Conservation (phyloP, 1,140 invertebrate genomes). For the Potamilus streckersoni region DNA sequence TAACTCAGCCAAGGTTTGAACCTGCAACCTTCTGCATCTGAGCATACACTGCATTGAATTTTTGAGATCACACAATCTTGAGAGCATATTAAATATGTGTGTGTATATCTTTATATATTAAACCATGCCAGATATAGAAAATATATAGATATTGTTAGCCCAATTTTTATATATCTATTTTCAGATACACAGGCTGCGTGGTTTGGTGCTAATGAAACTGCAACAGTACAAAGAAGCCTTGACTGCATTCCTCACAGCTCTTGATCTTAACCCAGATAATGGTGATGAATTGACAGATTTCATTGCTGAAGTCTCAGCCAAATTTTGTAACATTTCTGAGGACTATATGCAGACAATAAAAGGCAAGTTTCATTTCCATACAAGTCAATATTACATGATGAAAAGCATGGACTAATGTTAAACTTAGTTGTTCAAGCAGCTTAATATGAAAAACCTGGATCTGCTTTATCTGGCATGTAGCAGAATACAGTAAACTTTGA, state of each 20-base stretch:
- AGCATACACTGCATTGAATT: too few relatives aligned
- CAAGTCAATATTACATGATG: neutral
- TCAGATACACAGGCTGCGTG: conserved; percentile 55
- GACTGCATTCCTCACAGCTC: conserved; percentile 50
- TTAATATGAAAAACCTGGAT: neutral
- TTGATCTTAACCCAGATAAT: conserved; percentile 56
- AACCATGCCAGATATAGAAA: too few relatives aligned
- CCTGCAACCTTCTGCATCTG: too few relatives aligned
- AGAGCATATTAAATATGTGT: too few relatives aligned
- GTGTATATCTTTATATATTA: too few relatives aligned
- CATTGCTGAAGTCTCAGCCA: conserved; percentile 47
- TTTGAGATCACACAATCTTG: too few relatives aligned
- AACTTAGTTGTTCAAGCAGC: neutral
- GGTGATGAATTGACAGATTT: conserved; percentile 53
- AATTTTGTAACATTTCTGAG: conserved; percentile 49
- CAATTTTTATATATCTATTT: conserved; percentile 9
- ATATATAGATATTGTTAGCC: too few relatives aligned
- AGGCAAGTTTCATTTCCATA: conserved; percentile 34
- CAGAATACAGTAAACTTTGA: neutral
- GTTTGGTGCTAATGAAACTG: conserved; percentile 45
- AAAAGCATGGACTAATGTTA: conserved; percentile 2
- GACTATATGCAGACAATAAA: conserved; percentile 42
- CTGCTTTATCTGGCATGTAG: neutral
- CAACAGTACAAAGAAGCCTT: conserved; percentile 50
- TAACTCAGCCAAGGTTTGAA: too few relatives aligned